Percentiles rank a stretch among this genome's conserved stretches.
Evolutionary conservation across 2,797 vertebrate species (phyloP).

Genomic region (Channallabes apus): DNA sequence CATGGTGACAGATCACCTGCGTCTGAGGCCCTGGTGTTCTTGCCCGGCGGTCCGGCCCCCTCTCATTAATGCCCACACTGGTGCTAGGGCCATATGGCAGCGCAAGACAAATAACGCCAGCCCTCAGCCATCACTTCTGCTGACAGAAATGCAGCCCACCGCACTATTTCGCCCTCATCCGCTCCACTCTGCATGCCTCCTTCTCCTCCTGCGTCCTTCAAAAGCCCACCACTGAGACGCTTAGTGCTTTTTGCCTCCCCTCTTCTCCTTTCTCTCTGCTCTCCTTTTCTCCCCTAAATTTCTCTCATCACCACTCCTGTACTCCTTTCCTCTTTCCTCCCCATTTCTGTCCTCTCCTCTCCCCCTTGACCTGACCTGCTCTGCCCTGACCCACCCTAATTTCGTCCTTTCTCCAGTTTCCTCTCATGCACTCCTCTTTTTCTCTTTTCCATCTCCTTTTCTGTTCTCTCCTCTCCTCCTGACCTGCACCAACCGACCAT

Average conservation of each 20-base stretch:
- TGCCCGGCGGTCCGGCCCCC: conserved; percentile 77
- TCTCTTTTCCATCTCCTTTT: too few relatives aligned
- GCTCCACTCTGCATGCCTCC: conserved; percentile 69
- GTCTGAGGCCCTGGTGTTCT: conserved; percentile 71
- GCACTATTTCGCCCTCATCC: conserved; percentile 78
- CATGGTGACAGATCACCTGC: conserved; percentile 78
- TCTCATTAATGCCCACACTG: conserved; percentile 80
- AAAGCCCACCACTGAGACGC: conserved; percentile 51
- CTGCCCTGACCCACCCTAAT: background rate
- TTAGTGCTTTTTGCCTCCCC: conserved; percentile 19
- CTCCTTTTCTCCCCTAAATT: background rate
- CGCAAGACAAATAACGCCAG: conserved; percentile 81
- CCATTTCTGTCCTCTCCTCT: background rate
- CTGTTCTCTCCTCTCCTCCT: background rate
- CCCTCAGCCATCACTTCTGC: conserved; percentile 83
- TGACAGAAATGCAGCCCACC: conserved; percentile 84
- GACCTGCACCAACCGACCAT: too few relatives aligned
- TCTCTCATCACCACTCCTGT: too few relatives aligned
- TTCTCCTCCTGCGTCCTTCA: conserved; percentile 55
- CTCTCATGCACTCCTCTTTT: background rate
- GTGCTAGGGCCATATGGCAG: conserved; percentile 78
- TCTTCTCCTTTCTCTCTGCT: background rate
- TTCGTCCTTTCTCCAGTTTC: background rate
- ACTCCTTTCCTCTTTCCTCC: background rate
- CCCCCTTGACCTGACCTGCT: background rate